These are phyloP conservation scores for Perizoma flavofasciatum DNA, from an alignment of 2,888 invertebrate species.

Conservation along the genomic window DNA sequence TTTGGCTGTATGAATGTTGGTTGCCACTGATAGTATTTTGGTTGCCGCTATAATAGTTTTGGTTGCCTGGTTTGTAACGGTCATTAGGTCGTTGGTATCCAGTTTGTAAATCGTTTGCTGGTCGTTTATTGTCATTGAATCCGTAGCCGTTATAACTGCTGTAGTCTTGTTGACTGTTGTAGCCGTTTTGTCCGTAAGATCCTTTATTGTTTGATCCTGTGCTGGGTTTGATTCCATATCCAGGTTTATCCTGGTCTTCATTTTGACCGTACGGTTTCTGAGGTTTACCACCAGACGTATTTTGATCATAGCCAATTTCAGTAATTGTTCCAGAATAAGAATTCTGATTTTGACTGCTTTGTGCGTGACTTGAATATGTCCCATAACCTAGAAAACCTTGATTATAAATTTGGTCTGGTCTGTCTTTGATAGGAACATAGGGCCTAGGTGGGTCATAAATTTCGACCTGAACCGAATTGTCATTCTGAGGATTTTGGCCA, in stretches of 20 bases:
- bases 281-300: slow-evolving; percentile 39
- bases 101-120: slow-evolving; percentile 7
- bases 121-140: slow-evolving; percentile 17
- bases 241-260: slow-evolving; percentile 20
- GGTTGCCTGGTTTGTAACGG: slow-evolving; percentile 24
- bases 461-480: slow-evolving; percentile 68
- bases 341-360: slow-evolving; percentile 41
- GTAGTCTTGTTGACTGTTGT: slow-evolving; percentile 17
- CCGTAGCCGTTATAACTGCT: slow-evolving; percentile 14
- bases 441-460: slow-evolving; percentile 72
- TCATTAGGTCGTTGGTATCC: slow-evolving; percentile 30
- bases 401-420: slow-evolving; percentile 43
- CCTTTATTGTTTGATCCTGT: slow-evolving; percentile 12
- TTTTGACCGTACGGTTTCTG: slow-evolving; percentile 30
- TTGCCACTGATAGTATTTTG: slow-evolving; percentile 17
- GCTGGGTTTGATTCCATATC: slow-evolving; percentile 8
- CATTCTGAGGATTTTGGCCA: slow-evolving; percentile 55
- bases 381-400: slow-evolving; percentile 56
- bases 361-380: slow-evolving; percentile 53
- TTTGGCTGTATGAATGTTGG: slow-evolving; percentile 20
- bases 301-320: slow-evolving; percentile 41
- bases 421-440: slow-evolving; percentile 54
- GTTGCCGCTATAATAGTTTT: slow-evolving; percentile 28
- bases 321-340: slow-evolving; percentile 45
- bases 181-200: slow-evolving; percentile 4